Conservation (phyloP, 2,797 vertebrate genomes). For the Ara ararauna region DNA sequence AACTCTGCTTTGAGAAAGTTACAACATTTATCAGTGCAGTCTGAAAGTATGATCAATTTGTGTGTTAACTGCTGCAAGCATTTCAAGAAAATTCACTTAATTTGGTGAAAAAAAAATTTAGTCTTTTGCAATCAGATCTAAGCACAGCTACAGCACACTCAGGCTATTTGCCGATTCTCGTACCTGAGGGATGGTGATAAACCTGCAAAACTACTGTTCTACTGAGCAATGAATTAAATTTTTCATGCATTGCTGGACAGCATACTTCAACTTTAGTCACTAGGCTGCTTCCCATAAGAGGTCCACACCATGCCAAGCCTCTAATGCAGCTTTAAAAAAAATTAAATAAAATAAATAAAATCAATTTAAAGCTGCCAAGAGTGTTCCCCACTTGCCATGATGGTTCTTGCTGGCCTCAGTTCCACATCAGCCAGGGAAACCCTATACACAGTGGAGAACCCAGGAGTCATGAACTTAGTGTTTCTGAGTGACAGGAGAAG, state of each 20-base stretch:
- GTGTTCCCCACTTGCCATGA: not conserved
- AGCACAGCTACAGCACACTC: not conserved
- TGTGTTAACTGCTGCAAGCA: not conserved
- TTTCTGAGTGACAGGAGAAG: not conserved
- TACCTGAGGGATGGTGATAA: not conserved
- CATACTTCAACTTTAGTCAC: not conserved
- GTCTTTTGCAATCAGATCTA: not conserved
- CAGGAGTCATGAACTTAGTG: not conserved
- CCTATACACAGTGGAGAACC: not conserved
- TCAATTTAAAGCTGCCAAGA: not conserved
- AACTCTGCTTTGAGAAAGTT: not conserved
- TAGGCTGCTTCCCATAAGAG: not conserved
- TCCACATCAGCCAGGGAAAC: not conserved
- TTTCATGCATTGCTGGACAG: not conserved
- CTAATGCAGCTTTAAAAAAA: not conserved
- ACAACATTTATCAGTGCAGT: fast-evolving
- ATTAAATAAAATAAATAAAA: not conserved
- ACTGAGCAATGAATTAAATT: not conserved
- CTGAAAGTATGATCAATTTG: not conserved
- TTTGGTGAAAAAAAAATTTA: not conserved
- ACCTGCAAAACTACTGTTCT: not conserved
- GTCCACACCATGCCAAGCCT: not conserved
- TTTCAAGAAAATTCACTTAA: not conserved
- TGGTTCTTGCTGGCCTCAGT: not conserved
- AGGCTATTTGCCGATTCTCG: not conserved